A percentile compares a stretch with the other conserved stretches of the same genome.
Conservation (phyloP, 1,140 invertebrate species). For the Heliconius congener region DNA sequence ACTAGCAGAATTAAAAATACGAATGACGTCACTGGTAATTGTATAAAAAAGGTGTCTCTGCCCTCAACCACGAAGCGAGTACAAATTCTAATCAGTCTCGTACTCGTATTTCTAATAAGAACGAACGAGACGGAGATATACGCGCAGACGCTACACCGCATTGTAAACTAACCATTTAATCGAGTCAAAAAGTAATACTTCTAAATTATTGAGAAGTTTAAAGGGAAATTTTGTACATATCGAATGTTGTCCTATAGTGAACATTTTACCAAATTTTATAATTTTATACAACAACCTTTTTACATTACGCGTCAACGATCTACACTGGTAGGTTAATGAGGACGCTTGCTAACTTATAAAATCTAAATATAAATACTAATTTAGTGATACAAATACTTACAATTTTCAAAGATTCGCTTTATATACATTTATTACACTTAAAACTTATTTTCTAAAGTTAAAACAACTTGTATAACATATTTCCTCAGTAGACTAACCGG, state of each 20-base stretch:
- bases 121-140: conserved; percentile 1
- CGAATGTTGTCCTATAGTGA: background rate
- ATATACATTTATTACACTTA: conserved; percentile 8
- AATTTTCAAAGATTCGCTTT: background rate
- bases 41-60: background rate
- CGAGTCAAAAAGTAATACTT: background rate
- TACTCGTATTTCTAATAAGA: background rate
- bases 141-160: background rate
- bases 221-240: background rate
- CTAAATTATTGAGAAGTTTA: background rate
- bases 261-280: background rate
- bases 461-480: background rate
- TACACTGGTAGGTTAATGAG: background rate
- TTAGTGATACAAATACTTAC: background rate
- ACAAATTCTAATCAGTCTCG: background rate
- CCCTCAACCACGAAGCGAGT: background rate
- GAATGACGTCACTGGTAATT: conserved; percentile 4
- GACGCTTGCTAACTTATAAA: background rate
- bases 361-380: background rate
- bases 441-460: background rate
- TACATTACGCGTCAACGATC: background rate
- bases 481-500: background rate
- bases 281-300: background rate
- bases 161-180: background rate
- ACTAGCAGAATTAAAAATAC: background rate